Evolutionary conservation across 2,113 vertebrate species (phyloP).

Genomic region (Butorides virescens): DNA sequence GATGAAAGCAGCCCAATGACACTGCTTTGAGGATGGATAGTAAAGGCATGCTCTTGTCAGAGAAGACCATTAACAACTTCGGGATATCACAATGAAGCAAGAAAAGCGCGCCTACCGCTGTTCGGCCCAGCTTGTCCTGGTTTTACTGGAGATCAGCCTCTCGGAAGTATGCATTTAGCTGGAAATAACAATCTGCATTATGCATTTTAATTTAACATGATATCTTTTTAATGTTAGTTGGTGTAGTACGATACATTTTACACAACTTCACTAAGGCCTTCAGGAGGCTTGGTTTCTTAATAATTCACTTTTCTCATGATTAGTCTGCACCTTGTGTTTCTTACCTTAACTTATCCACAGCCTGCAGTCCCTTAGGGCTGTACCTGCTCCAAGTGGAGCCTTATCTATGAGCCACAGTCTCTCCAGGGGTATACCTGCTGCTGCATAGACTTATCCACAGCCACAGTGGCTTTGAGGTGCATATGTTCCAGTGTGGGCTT

Average conservation of each 20-base stretch:
- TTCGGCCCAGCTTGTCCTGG: neutral
- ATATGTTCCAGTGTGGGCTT: neutral
- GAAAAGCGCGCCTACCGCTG: rapidly evolving
- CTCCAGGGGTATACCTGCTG: neutral
- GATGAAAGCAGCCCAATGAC: neutral
- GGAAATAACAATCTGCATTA: neutral
- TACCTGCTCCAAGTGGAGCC: neutral
- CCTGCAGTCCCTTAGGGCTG: neutral
- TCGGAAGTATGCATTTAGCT: neutral
- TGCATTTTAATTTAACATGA: neutral
- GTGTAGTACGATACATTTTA: neutral
- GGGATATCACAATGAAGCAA: neutral
- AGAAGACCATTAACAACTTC: neutral
- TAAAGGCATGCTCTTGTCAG: neutral
- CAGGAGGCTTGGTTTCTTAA: neutral
- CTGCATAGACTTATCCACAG: neutral
- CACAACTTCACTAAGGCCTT: neutral
- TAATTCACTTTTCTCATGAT: neutral
- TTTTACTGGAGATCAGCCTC: neutral
- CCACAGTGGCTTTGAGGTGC: neutral
- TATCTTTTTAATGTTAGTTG: neutral
- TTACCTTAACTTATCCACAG: neutral
- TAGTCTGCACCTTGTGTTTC: neutral
- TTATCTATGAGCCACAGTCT: neutral
- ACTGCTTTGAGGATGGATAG: neutral